Conservation (phyloP, 2,797 vertebrate genomes). For the Acanthornis magna region DNA sequence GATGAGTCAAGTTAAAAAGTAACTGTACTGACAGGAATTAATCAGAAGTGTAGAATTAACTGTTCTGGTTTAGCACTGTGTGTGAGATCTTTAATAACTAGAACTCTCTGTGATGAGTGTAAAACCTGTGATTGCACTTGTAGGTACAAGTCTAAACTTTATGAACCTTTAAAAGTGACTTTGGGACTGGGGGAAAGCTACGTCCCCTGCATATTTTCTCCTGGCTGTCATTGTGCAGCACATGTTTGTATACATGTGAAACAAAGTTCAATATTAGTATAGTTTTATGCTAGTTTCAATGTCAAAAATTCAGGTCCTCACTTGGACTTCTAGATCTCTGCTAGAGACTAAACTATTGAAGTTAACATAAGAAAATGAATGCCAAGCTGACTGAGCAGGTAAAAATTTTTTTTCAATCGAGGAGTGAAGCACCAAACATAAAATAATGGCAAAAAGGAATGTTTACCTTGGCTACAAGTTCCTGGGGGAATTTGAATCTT, state of each 20-base stretch:
- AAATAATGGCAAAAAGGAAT: neutral
- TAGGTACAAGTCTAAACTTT: neutral
- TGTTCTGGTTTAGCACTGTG: neutral
- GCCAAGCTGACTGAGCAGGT: neutral
- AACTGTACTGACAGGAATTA: neutral
- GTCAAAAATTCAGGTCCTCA: neutral
- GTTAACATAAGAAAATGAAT: neutral
- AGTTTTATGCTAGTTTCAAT: neutral
- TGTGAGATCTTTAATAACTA: neutral
- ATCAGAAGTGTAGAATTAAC: neutral
- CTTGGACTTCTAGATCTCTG: neutral
- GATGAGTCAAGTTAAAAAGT: neutral
- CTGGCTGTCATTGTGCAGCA: fast-evolving
- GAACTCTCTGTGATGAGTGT: neutral
- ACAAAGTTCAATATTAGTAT: neutral
- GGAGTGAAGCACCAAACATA: neutral
- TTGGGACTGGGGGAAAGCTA: neutral
- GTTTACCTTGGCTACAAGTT: neutral
- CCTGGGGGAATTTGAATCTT: neutral
- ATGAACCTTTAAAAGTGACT: neutral
- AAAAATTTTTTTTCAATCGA: neutral
- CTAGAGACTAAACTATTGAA: neutral
- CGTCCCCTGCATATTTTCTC: neutral
- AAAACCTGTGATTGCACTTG: neutral
- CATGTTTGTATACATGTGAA: neutral